Conservation (phyloP, 2,113 vertebrate species). For the Prietella phreatophila region DNA sequence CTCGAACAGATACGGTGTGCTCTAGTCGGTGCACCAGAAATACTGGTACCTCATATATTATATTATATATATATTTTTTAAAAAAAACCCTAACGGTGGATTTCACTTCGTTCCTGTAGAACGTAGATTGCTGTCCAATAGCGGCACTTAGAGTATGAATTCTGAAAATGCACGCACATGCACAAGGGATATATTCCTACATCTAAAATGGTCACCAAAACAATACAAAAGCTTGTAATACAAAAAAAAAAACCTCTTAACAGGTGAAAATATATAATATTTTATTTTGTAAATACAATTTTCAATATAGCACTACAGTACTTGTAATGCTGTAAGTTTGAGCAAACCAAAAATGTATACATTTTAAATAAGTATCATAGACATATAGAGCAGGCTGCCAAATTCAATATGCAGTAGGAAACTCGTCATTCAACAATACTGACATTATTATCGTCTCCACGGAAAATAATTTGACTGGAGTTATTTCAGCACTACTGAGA, state of each 20-base stretch:
- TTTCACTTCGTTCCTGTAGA: background rate
- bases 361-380: background rate
- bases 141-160: conserved; percentile 77
- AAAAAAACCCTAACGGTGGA: background rate
- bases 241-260: background rate
- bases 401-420: background rate
- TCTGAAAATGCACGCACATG: conserved; percentile 55
- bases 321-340: background rate
- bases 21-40: conserved; percentile 11
- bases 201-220: background rate
- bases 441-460: background rate
- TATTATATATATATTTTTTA: no score
- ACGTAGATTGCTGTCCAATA: conserved; percentile 71
- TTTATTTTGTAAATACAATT: background rate
- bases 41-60: conserved; percentile 37
- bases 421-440: background rate
- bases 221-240: background rate
- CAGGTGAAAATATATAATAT: background rate
- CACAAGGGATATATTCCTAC: background rate
- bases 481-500: conserved; percentile 22
- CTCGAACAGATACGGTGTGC: background rate
- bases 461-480: background rate
- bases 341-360: background rate
- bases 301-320: background rate
- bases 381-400: background rate